Conservation (phyloP, 1,140 invertebrate species). For the Trichonephila clavata region DNA sequence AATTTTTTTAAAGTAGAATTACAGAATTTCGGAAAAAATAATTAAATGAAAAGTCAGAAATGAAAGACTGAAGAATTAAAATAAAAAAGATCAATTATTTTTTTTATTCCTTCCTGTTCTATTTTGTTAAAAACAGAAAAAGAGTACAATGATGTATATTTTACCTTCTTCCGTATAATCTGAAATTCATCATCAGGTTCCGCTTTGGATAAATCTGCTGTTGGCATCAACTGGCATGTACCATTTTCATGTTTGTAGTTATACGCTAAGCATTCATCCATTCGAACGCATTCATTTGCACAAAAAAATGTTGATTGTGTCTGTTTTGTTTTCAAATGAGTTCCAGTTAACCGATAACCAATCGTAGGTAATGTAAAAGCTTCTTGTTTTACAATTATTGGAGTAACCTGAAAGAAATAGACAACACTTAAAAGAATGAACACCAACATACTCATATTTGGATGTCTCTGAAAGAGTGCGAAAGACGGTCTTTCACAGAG, state of each 20-base stretch:
- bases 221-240: slow-evolving; percentile 59
- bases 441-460: neutral
- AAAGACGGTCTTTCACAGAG: neutral
- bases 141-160: neutral
- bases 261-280: slow-evolving; percentile 48
- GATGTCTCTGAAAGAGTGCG: neutral
- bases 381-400: slow-evolving; percentile 36
- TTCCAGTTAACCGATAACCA: slow-evolving; percentile 46
- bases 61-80: too few relatives aligned
- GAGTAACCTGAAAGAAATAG: neutral
- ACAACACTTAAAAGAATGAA: neutral
- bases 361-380: slow-evolving; percentile 59
- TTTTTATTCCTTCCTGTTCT: too few relatives aligned
- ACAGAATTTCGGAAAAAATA: too few relatives aligned
- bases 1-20: too few relatives aligned
- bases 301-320: slow-evolving; percentile 51
- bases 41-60: too few relatives aligned
- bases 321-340: slow-evolving; percentile 29
- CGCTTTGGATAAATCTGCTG: slow-evolving; percentile 26
- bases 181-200: slow-evolving; percentile 43
- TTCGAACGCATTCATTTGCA: slow-evolving; percentile 62
- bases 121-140: too few relatives aligned
- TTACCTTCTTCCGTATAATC: slow-evolving; percentile 68
- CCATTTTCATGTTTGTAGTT: slow-evolving; percentile 59
- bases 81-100: too few relatives aligned